Evolutionary conservation across 2,797 vertebrate species (phyloP), one percentile per base, ranked within the genome.

Genomic region (Myotis vivesi): DNA sequence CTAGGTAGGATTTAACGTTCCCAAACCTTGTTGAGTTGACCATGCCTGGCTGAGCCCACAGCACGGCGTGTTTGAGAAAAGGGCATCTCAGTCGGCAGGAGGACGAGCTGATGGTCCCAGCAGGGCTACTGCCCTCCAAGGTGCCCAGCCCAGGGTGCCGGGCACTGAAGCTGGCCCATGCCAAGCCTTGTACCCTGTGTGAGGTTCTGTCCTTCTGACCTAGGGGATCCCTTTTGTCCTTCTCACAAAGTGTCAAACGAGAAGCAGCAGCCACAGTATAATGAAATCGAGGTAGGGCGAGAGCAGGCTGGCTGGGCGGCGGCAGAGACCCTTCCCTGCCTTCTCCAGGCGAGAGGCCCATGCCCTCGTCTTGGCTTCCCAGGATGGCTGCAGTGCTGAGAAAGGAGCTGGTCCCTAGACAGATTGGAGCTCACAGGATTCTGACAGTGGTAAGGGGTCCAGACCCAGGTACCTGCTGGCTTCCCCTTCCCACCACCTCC

Each of bases 41-140:
- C 5, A 0, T 0, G 20, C 16, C 23, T 57, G 79, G 62, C 44
- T 23, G 4, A 55, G 62, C 28, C 64, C 9, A 23, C 57, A 5
- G 30, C 46, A 3, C 8, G 28, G 57, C 53, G 2, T 23, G 38
- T 36, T 0, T 33, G 51, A 55, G 57, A 7, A 71, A 53, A 33
- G 53, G 44, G 0, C n/a, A n/a, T 38, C 13, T 7, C 10, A 15
- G n/a, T 8, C 6, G 33, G 59, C 22, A 4, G 8, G 2, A 51
- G 25, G 38, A 44, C 23, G 38, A 38, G 20, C 22, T 33, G 73
- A 22, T 6, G 33, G 68, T 20, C 44, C 20, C 41, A 7, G 22
- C 57, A n/a, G 57, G 19, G 72, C 57, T 23, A 2, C 15, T 20
- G 17, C 19, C 62, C 30, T n/a, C 62, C 46, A 2, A 22, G 17